Evolutionary conservation across 2,888 invertebrate genomes (phyloP).

Genomic region (Schizaphis graminum): DNA sequence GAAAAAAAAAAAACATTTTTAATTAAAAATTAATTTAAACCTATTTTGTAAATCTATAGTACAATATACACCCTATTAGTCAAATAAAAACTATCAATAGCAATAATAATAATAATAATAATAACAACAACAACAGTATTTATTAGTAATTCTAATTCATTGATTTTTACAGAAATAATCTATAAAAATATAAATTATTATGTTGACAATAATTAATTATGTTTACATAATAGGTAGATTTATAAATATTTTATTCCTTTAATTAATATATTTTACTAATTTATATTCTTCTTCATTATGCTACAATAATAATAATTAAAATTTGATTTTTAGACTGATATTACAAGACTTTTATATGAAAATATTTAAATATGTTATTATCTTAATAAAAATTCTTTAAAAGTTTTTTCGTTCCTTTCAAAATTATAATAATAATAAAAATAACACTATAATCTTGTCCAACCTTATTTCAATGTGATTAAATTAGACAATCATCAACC

Average conservation of each 20-base stretch:
- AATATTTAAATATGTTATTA: background rate
- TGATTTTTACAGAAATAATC: background rate
- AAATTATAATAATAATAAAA: background rate
- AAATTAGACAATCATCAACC: background rate
- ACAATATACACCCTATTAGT: background rate
- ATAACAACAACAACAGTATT: no score
- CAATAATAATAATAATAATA: no score
- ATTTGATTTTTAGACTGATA: background rate
- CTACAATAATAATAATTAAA: background rate
- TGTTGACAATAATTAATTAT: background rate
- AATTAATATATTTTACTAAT: background rate
- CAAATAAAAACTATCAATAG: background rate
- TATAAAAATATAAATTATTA: background rate
- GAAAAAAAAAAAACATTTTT: background rate
- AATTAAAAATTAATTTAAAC: background rate
- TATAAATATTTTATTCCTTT: background rate
- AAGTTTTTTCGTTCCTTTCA: background rate
- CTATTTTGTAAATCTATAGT: background rate
- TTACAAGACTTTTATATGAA: background rate
- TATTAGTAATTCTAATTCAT: background rate
- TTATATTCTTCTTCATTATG: background rate
- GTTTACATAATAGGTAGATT: background rate
- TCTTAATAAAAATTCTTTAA: background rate
- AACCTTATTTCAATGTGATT: background rate
- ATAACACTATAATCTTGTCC: background rate